phyloP scores from a whole-genome alignment of 2,888 invertebrate genomes.

The Cephus pulcher region DNA sequence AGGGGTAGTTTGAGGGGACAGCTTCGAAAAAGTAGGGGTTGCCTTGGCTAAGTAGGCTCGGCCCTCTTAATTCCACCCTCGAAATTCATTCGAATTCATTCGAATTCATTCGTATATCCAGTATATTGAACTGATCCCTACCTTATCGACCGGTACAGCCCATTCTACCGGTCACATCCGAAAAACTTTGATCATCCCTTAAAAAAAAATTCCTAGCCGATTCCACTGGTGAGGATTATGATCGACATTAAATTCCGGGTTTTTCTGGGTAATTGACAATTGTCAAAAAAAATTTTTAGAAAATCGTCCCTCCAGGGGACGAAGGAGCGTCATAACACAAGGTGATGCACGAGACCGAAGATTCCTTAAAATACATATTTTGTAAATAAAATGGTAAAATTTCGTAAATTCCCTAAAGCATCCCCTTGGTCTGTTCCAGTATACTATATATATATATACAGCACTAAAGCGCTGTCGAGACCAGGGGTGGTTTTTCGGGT shows the following conservation, averaged over 20 bases:
- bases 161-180: not conserved
- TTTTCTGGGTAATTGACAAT: not conserved
- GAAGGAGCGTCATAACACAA: not conserved
- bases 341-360: not conserved
- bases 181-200: not conserved
- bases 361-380: not conserved
- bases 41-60: not conserved
- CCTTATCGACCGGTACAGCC: not conserved
- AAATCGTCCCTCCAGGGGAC: not conserved
- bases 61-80: not conserved
- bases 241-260: not conserved
- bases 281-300: not conserved
- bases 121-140: not conserved
- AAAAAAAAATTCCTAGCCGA: not conserved
- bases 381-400: not conserved
- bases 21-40: not conserved
- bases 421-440: not conserved
- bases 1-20: not conserved
- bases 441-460: not conserved
- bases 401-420: not conserved
- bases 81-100: not conserved
- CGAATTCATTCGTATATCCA: not conserved
- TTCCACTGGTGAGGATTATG: not conserved
- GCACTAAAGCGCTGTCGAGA: slow-evolving; percentile 7
- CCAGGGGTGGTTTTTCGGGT: slow-evolving; percentile 21